Base-by-base conservation (phyloP, 2,888 invertebrate genomes). In the Leptinotarsa peninsularis region DNA sequence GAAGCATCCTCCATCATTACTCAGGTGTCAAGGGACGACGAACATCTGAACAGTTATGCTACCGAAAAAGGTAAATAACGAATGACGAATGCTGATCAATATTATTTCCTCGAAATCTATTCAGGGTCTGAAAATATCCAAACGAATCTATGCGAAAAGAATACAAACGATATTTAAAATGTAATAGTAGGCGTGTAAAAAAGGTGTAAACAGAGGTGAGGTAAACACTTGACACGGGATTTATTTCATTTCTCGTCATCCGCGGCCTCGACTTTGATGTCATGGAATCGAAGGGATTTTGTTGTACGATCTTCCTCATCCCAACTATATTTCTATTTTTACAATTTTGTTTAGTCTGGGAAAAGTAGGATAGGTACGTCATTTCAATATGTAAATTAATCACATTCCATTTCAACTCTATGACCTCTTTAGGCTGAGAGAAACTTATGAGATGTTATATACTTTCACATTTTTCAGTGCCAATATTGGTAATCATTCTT, bases 1-100 rank as follows among this genome's bases (percentile, higher is more conserved):
- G 97, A 97, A 96, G 96, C 96, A 94, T 95, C 97, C 95, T 97
- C 97, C 95, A 97, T 97, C 93, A 97, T 97, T 91, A 96, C 97
- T 91, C 96, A 97, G 94, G 97, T 97, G 93, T 95, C 95, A 92
- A 94, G 96, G 92, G 97, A 97, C 94, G 97, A 97, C 93, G 97
- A 97, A 91, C 95, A 95, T 92, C 93, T 96, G 91, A 96, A 95
- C 92, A 95, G 94, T 91, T 94, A 94, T 92, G 92, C 94, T 90
- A 92, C 94, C 91, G 96, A 96, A 91, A 96, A 96, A 96, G 96
- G 96, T 96, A 93, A 93, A 87, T 86, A 86, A 85, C 58, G 60
- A 72, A 27, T 43, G 21, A 7, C 18, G 66, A 63, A 67, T 67
- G n/a, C 17, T 52, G 50, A 67, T 18, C 49, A 15, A 49, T 27